These are phyloP conservation scores for Leptinotarsa juncta DNA, from an alignment of 2,888 invertebrate species.

Conservation along the genomic window DNA sequence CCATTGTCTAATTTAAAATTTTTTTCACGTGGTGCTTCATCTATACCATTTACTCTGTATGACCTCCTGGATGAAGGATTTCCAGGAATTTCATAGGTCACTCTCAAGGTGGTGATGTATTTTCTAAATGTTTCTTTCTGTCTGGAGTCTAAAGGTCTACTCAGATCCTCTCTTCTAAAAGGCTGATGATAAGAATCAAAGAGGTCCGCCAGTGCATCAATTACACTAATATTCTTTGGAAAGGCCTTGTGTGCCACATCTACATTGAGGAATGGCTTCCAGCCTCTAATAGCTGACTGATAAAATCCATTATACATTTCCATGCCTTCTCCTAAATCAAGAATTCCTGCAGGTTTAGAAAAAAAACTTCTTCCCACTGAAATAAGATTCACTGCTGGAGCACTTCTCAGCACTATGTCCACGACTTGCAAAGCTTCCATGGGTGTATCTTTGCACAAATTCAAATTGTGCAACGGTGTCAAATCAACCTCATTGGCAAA, in stretches of 20 bases:
- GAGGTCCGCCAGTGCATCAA: constrained; percentile 58
- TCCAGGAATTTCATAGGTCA: constrained; percentile 66
- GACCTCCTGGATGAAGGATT: constrained; percentile 63
- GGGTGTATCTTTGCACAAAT: constrained; percentile 60
- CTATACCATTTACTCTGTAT: constrained; percentile 66
- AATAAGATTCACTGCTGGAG: constrained; percentile 65
- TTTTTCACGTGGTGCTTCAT: constrained; percentile 58
- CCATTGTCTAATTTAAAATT: constrained; percentile 60
- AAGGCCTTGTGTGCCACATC: constrained; percentile 90
- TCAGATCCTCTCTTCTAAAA: constrained; percentile 34
- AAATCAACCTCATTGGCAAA: constrained; percentile 65
- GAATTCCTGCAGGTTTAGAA: constrained; percentile 58
- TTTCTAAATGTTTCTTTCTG: constrained; percentile 43
- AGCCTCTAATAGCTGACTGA: constrained; percentile 91
- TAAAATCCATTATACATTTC: constrained; percentile 95
- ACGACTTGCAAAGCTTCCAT: constrained; percentile 80
- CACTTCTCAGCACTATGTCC: constrained; percentile 83
- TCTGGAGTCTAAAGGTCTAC: constrained; percentile 36
- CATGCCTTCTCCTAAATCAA: constrained; percentile 78
- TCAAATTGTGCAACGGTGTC: constrained; percentile 49
- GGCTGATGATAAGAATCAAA: constrained; percentile 23
- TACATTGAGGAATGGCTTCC: constrained; percentile 89
- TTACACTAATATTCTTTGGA: constrained; percentile 69
- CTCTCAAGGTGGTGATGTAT: constrained; percentile 58
- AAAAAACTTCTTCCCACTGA: constrained; percentile 55